Base-by-base conservation (phyloP, 2,797 vertebrate species). In the Pangasius mekongensis region DNA sequence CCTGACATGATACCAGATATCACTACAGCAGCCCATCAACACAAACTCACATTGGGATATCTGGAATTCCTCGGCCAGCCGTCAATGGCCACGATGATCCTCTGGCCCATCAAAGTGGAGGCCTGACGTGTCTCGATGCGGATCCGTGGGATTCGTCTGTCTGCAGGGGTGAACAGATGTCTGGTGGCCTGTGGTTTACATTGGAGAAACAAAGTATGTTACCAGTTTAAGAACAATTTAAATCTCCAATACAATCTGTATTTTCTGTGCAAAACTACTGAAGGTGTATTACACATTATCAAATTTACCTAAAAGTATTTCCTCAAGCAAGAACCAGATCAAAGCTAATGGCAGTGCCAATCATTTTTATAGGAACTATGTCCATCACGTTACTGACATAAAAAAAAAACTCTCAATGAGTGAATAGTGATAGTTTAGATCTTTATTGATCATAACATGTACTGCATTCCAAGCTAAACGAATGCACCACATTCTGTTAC, bases 41-140 rank as follows among this genome's bases (percentile, higher is more conserved):
- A 60, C 71, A 8, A 78, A 91, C 97, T 95, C 95, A 99, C 99
- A 85, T 99, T 99, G 89, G 99, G 99, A 92, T 99, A 99, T 94
- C 99, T 97, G 82, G 98, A 99, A 95, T 97, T 95, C 94, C 95
- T 98, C 47, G 98, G 98, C 99, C 98, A 99, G 43, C 98, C 98
- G 0, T 99, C 98, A 73, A 99, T 96, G 89, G 98, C 97, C 92
- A 99, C 98, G 93, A 99, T 97, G 92, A 99, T 99, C 94, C 98
- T 98, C 89, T 97, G 97, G 78, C 98, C 98, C 74, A 96, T 96
- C 91, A 99, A 93, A 0, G 93, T 88, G 82, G 97, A 93, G 0
- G 98, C 95, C 91, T 99, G 98, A 3, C 98, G 97, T 0, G 98
- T 99, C 95, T 99, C 98, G 86, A 99, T 98, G 60, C 98, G 97